Conservation (phyloP, 2,797 vertebrate species). For the Alcedo quadribrachys region DNA sequence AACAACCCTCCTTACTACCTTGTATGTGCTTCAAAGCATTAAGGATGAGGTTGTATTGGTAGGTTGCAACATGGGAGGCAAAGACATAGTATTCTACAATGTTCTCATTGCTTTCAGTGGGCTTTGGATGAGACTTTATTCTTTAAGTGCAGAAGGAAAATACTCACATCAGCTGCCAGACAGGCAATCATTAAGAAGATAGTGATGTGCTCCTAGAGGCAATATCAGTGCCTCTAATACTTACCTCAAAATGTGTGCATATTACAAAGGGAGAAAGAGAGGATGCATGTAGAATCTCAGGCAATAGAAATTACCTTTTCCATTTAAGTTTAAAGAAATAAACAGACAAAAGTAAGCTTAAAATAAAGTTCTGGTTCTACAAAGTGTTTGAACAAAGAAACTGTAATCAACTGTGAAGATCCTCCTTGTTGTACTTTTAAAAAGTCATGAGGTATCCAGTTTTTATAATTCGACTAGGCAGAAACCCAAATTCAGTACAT, state of each 20-base stretch:
- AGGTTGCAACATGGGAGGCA: not conserved
- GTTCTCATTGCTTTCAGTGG: not conserved
- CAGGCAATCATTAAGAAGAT: slow-evolving; percentile 20
- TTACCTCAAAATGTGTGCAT: not conserved
- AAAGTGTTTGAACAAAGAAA: not conserved
- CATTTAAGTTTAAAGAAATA: not conserved
- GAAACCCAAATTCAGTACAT: not conserved
- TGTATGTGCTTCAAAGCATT: not conserved
- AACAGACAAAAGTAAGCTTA: not conserved
- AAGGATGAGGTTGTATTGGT: not conserved
- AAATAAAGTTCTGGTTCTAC: not conserved
- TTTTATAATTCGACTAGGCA: not conserved
- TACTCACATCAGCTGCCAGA: not conserved
- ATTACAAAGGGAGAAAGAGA: not conserved
- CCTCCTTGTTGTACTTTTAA: not conserved
- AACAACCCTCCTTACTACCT: not conserved
- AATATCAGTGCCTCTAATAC: slow-evolving; percentile 38
- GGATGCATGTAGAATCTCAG: not conserved
- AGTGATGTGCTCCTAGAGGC: slow-evolving; percentile 6
- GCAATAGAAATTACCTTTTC: not conserved
- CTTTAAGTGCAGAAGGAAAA: slow-evolving; percentile 6
- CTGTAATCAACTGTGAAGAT: not conserved
- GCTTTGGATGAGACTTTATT: not conserved
- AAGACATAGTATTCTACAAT: not conserved
- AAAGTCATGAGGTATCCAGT: not conserved